phyloP scores from a whole-genome alignment of 2,888 invertebrate genomes.

The Spialia ferax region DNA sequence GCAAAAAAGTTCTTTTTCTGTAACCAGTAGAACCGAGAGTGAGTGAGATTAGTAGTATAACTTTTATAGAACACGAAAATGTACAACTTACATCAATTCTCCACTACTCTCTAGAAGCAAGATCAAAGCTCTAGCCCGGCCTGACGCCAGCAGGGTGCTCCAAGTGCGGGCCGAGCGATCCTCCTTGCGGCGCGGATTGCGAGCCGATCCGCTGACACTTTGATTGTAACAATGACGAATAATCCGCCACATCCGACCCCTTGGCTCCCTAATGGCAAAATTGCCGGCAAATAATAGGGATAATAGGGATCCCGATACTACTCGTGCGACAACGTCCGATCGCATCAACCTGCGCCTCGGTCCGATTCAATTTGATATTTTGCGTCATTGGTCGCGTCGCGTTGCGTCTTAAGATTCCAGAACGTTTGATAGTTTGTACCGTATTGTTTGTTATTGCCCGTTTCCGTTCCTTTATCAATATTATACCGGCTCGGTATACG shows the following conservation, averaged over 20 bases:
- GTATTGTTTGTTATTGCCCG: neutral
- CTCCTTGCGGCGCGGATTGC: conserved; percentile 8
- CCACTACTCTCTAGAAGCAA: too few relatives aligned
- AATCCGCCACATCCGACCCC: conserved; percentile 27
- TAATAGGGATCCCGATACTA: conserved; percentile 27
- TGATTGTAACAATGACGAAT: conserved; percentile 9
- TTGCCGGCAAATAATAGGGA: conserved; percentile 33
- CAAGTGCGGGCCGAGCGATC: neutral
- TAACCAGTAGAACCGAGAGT: too few relatives aligned
- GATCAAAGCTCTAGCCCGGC: too few relatives aligned
- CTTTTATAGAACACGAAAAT: neutral
- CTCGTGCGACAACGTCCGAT: neutral
- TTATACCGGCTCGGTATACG: neutral
- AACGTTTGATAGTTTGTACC: neutral
- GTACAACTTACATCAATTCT: neutral
- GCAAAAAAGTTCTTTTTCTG: too few relatives aligned
- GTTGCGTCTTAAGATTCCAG: neutral
- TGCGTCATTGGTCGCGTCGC: neutral
- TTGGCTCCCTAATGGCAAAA: conserved; percentile 23
- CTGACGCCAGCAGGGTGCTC: neutral
- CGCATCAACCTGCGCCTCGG: neutral
- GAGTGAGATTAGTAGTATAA: too few relatives aligned
- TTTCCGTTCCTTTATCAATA: neutral
- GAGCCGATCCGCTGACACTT: neutral
- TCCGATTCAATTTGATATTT: neutral